Evolutionary conservation across 2,888 invertebrate species (phyloP).

Genomic region (Platycheirus rosarum): DNA sequence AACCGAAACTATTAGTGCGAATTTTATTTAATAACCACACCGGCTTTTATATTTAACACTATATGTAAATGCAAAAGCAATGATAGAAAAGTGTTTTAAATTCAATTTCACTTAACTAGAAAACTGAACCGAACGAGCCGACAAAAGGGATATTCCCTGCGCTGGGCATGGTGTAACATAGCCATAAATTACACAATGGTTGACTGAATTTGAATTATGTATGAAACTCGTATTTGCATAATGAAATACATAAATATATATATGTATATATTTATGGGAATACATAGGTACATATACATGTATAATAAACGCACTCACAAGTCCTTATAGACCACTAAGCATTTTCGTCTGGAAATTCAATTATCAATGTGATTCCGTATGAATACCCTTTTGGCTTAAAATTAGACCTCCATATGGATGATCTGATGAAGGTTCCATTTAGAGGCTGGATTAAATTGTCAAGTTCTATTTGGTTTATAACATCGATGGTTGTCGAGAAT

Average conservation of each 20-base stretch:
- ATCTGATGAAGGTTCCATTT: constrained; percentile 32
- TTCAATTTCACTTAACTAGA: constrained; percentile 63
- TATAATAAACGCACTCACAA: constrained; percentile 1
- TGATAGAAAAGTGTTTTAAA: constrained; percentile 68
- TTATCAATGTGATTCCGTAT: constrained; percentile 59
- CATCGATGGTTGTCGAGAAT: neutral
- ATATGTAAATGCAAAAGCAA: neutral
- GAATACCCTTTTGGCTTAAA: constrained; percentile 49
- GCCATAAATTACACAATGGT: constrained; percentile 69
- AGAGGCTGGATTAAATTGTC: constrained; percentile 35
- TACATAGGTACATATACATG: too few species aligned
- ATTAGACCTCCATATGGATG: constrained; percentile 32
- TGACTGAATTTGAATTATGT: constrained; percentile 73
- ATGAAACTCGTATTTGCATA: constrained; percentile 69
- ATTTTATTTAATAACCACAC: constrained; percentile 70
- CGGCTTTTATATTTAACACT: constrained; percentile 50
- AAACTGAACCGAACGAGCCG: constrained; percentile 19
- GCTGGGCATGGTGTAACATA: constrained; percentile 55
- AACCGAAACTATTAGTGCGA: constrained; percentile 51
- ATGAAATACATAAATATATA: constrained; percentile 50
- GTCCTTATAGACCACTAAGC: constrained; percentile 53
- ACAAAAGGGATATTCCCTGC: constrained; percentile 43
- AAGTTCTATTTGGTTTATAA: constrained; percentile 2
- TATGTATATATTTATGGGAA: too few species aligned
- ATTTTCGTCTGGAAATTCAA: constrained; percentile 67